Evolutionary conservation across 2,797 vertebrate species (phyloP), one percentile per base, ranked within the genome.

Genomic region (Chelon auratus): DNA sequence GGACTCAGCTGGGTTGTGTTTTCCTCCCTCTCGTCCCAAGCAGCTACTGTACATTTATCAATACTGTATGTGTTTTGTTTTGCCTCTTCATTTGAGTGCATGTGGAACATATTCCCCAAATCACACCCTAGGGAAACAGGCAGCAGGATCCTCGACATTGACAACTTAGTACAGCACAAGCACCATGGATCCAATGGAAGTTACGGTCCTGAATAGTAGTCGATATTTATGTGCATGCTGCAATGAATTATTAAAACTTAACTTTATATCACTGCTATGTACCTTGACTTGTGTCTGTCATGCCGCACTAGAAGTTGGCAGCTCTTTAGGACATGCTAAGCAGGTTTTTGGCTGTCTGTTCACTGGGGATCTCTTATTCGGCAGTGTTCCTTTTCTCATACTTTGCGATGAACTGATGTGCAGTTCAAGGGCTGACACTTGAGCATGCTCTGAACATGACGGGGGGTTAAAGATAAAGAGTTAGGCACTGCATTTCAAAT

Each of bases 381-480:
- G 40, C 24, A 9, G 17, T 0, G 5, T 58, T 85, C 40, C 37
- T 54, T 60, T 81, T 58, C 66, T 55, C 60, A 18, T 54, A 55
- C 65, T 75, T 75, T 68, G 65, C 72, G 39, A 47, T 79, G 79
- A 85, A 72, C 50, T 62, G 68, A 57, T 77, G 24, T 18, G 15
- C 47, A 56, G 61, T 85, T 84, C 48, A 77, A 83, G 54, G 39
- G 66, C 77, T 68, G 70, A 83, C 67, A 84, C 78, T 75, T 72
- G 30, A 75, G 68, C 47, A 26, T 17, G 50, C 48, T 81, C 84
- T 80, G 55, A 77, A 66, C 75, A 69, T 11, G 2, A 72, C 75
- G 33, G 75, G 72, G 77, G 82, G 73, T 84, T 75, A 76, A 82
- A 62, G 81, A 76, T 81, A 65, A 77, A 78, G 66, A 82, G 72